Evolutionary conservation across 2,888 invertebrate genomes (phyloP).

Genomic region (Drosophila pegasa): DNA sequence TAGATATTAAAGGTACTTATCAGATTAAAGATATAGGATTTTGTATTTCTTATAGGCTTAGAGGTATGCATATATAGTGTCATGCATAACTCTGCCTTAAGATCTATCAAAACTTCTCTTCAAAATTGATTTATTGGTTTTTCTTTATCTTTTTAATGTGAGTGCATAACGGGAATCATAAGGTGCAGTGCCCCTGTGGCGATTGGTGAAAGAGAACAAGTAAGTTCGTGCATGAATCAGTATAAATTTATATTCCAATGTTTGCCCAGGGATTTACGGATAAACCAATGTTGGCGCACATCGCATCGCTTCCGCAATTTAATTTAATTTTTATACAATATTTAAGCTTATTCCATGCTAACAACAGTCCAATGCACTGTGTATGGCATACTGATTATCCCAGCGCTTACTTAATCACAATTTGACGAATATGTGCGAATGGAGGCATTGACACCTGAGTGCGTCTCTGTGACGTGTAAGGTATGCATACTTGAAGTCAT

Average conservation of each 20-base stretch:
- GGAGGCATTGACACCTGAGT: background rate
- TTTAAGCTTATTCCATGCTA: background rate
- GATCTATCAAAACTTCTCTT: background rate
- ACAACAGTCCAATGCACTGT: background rate
- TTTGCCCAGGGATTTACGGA: background rate
- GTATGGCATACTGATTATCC: background rate
- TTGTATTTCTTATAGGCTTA: background rate
- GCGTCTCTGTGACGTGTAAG: background rate
- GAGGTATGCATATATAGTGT: too few species aligned
- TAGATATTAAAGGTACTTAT: background rate
- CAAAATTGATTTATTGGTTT: background rate
- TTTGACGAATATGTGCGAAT: background rate
- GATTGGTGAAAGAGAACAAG: background rate
- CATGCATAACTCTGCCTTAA: background rate
- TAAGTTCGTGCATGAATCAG: background rate
- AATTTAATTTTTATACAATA: background rate
- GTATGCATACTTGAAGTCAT: background rate
- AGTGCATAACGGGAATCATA: background rate
- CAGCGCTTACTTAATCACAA: background rate
- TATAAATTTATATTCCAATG: slow-evolving; percentile 3
- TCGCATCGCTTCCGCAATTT: background rate
- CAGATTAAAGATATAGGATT: background rate
- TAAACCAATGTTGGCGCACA: background rate
- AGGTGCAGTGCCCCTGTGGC: background rate
- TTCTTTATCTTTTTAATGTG: background rate